phyloP scores from a whole-genome alignment of 2,797 vertebrate genomes.

The Enteromius anoplus region DNA sequence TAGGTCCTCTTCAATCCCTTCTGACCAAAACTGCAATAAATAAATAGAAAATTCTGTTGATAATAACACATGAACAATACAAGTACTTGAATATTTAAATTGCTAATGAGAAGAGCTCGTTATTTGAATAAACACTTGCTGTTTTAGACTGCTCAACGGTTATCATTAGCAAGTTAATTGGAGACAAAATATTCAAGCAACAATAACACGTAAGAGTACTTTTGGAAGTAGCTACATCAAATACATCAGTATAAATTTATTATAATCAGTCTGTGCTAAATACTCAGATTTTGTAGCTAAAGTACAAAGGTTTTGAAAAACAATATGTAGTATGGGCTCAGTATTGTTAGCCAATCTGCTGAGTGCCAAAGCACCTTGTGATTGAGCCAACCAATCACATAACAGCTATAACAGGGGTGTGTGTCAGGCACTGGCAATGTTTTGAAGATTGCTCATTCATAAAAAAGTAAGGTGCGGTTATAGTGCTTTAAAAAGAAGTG shows the following conservation, averaged over 20 bases:
- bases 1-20: not conserved
- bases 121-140: conserved; percentile 7
- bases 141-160: not conserved
- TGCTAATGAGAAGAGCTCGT: conserved; percentile 7
- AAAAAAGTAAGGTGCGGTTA: conserved; percentile 22
- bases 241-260: not conserved
- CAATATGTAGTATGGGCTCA: conserved; percentile 43
- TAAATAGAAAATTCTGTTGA: not conserved
- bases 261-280: not conserved
- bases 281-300: not conserved
- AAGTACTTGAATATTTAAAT: not conserved
- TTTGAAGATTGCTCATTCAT: conserved; percentile 50
- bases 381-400: conserved; percentile 43
- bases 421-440: conserved; percentile 13
- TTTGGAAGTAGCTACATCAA: not conserved
- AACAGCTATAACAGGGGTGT: conserved; percentile 31
- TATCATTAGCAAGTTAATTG: conserved; percentile 20
- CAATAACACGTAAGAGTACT: not conserved
- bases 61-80: not conserved
- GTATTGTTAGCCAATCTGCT: conserved; percentile 35
- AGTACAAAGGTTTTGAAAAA: conserved; percentile 48
- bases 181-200: not conserved
- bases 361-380: conserved; percentile 11
- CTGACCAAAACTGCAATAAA: not conserved
- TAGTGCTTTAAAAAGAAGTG: not conserved